Conservation (phyloP, 2,113 vertebrate species). For the Daphoenositta chrysoptera region DNA sequence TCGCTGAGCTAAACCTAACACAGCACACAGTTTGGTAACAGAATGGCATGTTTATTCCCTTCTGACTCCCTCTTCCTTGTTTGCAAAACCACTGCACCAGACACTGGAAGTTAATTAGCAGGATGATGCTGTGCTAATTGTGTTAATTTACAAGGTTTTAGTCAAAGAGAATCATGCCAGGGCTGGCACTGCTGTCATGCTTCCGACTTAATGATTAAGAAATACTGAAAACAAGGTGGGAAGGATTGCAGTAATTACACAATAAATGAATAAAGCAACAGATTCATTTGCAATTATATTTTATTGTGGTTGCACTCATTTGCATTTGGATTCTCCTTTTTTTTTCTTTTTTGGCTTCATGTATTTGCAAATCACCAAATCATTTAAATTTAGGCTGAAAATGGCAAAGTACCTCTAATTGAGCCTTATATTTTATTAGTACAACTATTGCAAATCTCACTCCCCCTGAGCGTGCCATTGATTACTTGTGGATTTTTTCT, state of each 20-base stretch:
- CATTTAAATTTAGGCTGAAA: constrained; percentile 68
- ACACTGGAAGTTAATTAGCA: constrained; percentile 95
- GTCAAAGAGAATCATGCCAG: constrained; percentile 92
- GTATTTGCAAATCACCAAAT: constrained; percentile 70
- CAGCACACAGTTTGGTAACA: constrained; percentile 83
- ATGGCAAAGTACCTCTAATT: constrained; percentile 57
- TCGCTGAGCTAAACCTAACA: constrained; percentile 70
- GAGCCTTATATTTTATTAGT: constrained; percentile 37
- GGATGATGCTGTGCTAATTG: constrained; percentile 98
- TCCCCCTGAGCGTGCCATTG: not conserved
- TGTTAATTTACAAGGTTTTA: constrained; percentile 99
- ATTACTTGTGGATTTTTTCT: not conserved
- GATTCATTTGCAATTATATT: constrained; percentile 84
- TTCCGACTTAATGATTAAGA: constrained; percentile 90
- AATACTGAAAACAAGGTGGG: constrained; percentile 86
- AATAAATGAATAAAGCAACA: constrained; percentile 84
- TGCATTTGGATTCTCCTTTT: constrained; percentile 69
- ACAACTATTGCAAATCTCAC: constrained; percentile 20
- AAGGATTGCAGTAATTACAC: constrained; percentile 85
- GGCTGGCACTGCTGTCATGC: constrained; percentile 89
- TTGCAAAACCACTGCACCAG: constrained; percentile 87
- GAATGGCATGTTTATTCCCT: constrained; percentile 85
- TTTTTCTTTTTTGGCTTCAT: constrained; percentile 43
- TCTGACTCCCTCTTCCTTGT: constrained; percentile 84
- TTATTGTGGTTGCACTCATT: constrained; percentile 74